Conservation (phyloP, 2,888 invertebrate species). For the Flexamia atlantica region DNA sequence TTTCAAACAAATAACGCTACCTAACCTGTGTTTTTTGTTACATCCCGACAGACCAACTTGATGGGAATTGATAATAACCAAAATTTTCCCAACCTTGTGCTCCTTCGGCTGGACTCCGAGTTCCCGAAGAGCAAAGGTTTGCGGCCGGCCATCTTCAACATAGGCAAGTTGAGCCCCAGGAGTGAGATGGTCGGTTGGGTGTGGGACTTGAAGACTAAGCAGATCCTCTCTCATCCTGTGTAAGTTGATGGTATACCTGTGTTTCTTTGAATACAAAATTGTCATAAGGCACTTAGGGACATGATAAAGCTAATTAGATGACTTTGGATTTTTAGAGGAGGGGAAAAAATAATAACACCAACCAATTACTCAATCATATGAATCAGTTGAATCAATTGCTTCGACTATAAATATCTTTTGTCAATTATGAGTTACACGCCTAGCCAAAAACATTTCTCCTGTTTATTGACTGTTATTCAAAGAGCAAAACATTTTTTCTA, state of each 20-base stretch:
- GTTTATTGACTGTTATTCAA: no score
- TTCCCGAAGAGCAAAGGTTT: not conserved
- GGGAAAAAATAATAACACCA: no score
- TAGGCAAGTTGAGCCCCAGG: not conserved
- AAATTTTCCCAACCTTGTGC: conserved; percentile 7
- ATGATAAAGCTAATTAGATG: no score
- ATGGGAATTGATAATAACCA: not conserved
- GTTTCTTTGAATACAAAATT: not conserved
- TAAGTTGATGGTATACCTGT: not conserved
- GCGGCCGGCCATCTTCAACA: not conserved
- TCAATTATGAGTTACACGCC: no score
- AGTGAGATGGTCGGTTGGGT: conserved; percentile 10
- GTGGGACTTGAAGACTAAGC: not conserved
- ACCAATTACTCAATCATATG: no score
- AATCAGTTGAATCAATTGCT: no score
- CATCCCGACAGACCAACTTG: not conserved
- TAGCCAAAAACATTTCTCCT: no score
- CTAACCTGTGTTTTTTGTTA: no score
- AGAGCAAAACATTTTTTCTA: no score
- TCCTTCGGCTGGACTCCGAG: not conserved
- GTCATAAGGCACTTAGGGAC: no score
- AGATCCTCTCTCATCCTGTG: not conserved
- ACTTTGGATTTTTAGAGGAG: not conserved
- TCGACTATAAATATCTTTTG: no score
- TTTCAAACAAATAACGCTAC: no score